These are phyloP conservation scores for Aspidoscelis tigris DNA, from an alignment of 2,113 vertebrate species.

Conservation along the genomic window DNA sequence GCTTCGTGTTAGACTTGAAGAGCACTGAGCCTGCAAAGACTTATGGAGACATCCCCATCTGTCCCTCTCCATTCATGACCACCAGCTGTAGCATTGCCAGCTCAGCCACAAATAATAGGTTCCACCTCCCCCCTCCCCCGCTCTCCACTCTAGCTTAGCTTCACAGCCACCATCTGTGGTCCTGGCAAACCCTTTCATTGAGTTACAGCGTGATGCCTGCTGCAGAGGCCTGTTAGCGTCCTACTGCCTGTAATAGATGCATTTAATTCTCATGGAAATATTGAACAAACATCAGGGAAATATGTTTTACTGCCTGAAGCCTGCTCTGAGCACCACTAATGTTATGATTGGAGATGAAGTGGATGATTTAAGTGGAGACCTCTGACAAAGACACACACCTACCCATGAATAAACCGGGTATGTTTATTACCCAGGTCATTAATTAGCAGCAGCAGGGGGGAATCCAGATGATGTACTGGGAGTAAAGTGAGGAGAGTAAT, in stretches of 20 bases:
- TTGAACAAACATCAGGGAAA: conserved; percentile 80
- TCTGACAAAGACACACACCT: conserved; percentile 75
- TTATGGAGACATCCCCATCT: conserved; percentile 16
- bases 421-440: conserved; percentile 61
- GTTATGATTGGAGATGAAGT: conserved; percentile 70
- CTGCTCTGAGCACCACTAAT: conserved; percentile 70
- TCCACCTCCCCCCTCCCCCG: background rate
- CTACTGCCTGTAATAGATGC: conserved; percentile 72
- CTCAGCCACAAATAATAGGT: rapidly evolving
- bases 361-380: conserved; percentile 73
- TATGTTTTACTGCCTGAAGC: conserved; percentile 73
- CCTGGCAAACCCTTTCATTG: conserved; percentile 54
- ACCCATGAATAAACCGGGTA: conserved; percentile 68
- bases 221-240: conserved; percentile 65
- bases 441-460: conserved; percentile 61
- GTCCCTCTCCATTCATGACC: background rate
- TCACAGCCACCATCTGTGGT: conserved; percentile 23
- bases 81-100: conserved; percentile 22
- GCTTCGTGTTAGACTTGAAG: background rate
- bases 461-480: conserved; percentile 13
- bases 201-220: conserved; percentile 61
- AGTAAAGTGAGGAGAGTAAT: background rate
- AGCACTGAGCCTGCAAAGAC: background rate
- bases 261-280: conserved; percentile 79
- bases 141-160: background rate